These are phyloP conservation scores for Leucosticte australis DNA, from an alignment of 2,113 vertebrate genomes.

Conservation along the genomic window DNA sequence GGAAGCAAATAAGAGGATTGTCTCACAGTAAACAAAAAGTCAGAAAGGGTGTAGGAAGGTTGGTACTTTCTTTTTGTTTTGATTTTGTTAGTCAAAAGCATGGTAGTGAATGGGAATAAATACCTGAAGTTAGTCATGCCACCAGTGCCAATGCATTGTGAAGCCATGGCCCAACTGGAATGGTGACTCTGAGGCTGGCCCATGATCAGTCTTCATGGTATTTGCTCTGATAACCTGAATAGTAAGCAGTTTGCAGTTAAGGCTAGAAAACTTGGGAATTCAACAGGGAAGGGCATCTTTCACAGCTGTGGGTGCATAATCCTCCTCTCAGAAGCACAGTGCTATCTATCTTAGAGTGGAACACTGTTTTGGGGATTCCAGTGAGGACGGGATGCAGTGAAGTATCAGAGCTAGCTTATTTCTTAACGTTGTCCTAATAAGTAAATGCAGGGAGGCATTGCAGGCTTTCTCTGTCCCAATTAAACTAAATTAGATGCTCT, in stretches of 20 bases:
- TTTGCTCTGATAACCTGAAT: not conserved
- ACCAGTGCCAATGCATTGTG: not conserved
- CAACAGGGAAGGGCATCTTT: not conserved
- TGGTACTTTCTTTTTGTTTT: not conserved
- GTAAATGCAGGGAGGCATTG: not conserved
- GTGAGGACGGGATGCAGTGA: not conserved
- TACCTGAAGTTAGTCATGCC: not conserved
- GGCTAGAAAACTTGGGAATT: not conserved
- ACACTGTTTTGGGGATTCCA: not conserved
- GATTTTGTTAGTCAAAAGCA: not conserved
- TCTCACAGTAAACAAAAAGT: not conserved
- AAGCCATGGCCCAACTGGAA: not conserved
- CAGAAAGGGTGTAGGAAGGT: not conserved
- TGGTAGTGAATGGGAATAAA: not conserved
- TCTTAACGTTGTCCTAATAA: not conserved
- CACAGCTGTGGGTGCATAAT: not conserved
- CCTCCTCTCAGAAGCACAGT: not conserved
- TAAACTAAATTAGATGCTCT: not conserved
- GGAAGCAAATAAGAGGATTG: not conserved
- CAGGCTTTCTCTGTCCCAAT: not conserved
- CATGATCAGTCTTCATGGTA: not conserved
- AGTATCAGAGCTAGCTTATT: not conserved
- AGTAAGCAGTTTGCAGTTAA: not conserved
- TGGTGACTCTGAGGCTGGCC: not conserved
- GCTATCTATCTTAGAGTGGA: accelerated